A percentile compares a stretch with the other conserved stretches of the same genome.
Evolutionary conservation across 1,140 invertebrate species (phyloP).

Genomic region (Anoplolepis gracilipes): DNA sequence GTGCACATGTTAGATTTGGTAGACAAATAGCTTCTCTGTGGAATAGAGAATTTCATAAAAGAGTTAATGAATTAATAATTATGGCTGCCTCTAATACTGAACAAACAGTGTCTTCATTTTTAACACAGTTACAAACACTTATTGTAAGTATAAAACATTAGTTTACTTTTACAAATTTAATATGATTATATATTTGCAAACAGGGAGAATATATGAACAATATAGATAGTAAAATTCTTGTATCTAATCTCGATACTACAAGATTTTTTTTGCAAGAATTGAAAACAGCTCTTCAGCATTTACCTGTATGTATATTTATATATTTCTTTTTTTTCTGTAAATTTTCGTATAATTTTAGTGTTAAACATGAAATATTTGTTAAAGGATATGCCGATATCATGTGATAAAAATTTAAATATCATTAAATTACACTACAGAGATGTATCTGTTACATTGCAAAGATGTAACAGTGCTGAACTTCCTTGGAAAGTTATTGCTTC

Average conservation of each 20-base stretch:
- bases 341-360: background rate
- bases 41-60: conserved; percentile 64
- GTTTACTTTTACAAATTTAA: background rate
- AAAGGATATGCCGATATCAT: conserved; percentile 73
- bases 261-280: conserved; percentile 72
- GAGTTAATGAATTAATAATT: conserved; percentile 62
- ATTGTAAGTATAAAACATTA: conserved; percentile 71
- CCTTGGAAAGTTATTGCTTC: conserved; percentile 80
- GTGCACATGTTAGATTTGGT: conserved; percentile 73
- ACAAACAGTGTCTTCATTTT: conserved; percentile 71
- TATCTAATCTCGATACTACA: background rate
- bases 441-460: conserved; percentile 67
- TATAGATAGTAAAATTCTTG: background rate
- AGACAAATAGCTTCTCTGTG: conserved; percentile 68
- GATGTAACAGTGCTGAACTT: conserved; percentile 37
- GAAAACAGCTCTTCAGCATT: conserved; percentile 59
- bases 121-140: conserved; percentile 72
- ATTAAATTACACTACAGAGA: conserved; percentile 73
- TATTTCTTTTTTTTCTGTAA: conserved; percentile 42
- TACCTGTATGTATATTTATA: conserved; percentile 69
- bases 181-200: conserved; percentile 36
- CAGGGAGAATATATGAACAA: conserved; percentile 43
- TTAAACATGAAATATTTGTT: conserved; percentile 36
- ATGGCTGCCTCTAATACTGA: background rate
- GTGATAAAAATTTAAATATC: conserved; percentile 70